phyloP scores from a whole-genome alignment of 2,888 invertebrate genomes.

The Gisinianus flammeolus region DNA sequence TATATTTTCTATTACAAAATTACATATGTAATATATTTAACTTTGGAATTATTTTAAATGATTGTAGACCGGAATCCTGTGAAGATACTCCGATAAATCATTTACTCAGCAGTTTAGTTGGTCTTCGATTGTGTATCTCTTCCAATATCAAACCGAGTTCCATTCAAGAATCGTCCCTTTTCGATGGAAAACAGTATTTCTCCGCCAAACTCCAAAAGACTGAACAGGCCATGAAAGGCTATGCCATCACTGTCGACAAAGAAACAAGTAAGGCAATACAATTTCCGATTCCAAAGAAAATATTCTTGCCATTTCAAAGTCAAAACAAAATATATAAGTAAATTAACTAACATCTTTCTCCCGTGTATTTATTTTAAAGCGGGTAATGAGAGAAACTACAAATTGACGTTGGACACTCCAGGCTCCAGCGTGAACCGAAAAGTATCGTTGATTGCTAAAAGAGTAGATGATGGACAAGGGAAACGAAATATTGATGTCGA shows the following conservation, averaged over 20 bases:
- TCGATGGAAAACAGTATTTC: slow-evolving; percentile 27
- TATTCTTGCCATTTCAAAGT: too few relatives aligned
- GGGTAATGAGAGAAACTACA: slow-evolving; percentile 6
- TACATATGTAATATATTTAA: too few relatives aligned
- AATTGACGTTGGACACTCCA: slow-evolving; percentile 29
- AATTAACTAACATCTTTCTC: not conserved
- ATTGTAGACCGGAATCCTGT: not conserved
- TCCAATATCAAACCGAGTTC: slow-evolving; percentile 41
- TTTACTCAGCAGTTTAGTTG: not conserved
- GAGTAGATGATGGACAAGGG: not conserved
- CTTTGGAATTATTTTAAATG: too few relatives aligned
- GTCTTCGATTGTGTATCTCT: slow-evolving; percentile 39
- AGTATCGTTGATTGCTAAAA: not conserved
- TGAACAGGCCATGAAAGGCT: slow-evolving; percentile 34
- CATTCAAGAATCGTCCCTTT: not conserved
- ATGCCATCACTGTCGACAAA: slow-evolving; percentile 7
- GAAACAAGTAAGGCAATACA: not conserved
- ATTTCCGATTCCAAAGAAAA: too few relatives aligned
- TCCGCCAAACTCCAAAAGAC: slow-evolving; percentile 24
- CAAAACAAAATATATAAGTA: too few relatives aligned
- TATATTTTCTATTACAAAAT: not conserved
- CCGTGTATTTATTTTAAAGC: not conserved
- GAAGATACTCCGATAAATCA: not conserved
- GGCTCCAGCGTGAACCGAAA: slow-evolving; percentile 20
- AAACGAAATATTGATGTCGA: slow-evolving; percentile 13